A percentile compares a stretch with the other conserved stretches of the same genome.
These are phyloP conservation scores for Neosalanx taihuensis DNA, from an alignment of 2,797 vertebrate genomes.

Conservation along the genomic window DNA sequence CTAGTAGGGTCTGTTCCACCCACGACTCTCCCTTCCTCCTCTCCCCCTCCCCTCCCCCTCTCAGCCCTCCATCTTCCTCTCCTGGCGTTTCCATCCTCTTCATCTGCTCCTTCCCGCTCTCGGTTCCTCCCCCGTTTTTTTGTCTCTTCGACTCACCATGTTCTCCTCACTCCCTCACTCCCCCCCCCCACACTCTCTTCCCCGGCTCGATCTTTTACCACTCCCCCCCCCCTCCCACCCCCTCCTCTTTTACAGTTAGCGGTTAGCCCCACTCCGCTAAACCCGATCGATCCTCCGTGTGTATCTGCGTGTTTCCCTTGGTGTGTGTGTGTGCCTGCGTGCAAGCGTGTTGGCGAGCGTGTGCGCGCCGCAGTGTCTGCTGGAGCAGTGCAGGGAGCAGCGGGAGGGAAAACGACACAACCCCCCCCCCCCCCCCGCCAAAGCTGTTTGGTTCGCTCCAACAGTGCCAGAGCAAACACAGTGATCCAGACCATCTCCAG, in stretches of 20 bases:
- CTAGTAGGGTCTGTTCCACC: no score
- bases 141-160: no score
- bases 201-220: conserved; percentile 43
- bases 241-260: conserved; percentile 36
- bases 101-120: conserved; percentile 29
- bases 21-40: background rate
- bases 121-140: background rate
- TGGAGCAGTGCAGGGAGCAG: conserved; percentile 34
- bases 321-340: conserved; percentile 19
- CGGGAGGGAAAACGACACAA: conserved; percentile 42
- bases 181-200: conserved; percentile 7
- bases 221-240: conserved; percentile 44
- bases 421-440: conserved; percentile 6
- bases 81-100: conserved; percentile 10
- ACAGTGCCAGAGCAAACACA: conserved; percentile 51
- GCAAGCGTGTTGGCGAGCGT: conserved; percentile 22
- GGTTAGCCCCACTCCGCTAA: conserved; percentile 45
- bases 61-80: background rate
- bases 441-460: conserved; percentile 48
- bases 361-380: conserved; percentile 23
- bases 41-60: background rate
- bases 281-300: conserved; percentile 45
- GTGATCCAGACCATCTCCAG: conserved; percentile 57
- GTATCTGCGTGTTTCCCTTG: background rate
- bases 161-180: background rate